Evolutionary conservation across 1,140 invertebrate genomes (phyloP).

Genomic region (Saccostrea cuccullata): DNA sequence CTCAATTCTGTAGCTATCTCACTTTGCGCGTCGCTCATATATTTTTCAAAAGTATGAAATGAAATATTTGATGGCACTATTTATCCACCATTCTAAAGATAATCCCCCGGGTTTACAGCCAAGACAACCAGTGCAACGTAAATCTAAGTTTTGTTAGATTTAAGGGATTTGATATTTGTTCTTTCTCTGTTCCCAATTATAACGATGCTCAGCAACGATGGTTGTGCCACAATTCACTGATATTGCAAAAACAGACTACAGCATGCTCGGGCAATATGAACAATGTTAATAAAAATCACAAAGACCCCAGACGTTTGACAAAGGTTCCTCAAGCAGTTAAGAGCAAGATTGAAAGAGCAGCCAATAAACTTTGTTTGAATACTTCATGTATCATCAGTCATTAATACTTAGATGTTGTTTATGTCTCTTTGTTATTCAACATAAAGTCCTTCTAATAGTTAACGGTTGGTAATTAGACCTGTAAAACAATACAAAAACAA

Average conservation of each 20-base stretch:
- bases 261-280: background rate
- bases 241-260: background rate
- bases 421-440: too few species aligned
- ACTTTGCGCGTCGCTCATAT: constrained; percentile 26
- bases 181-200: constrained; percentile 15
- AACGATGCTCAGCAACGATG: constrained; percentile 26
- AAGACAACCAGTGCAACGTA: background rate
- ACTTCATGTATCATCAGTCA: too few species aligned
- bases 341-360: too few species aligned
- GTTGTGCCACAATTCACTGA: background rate
- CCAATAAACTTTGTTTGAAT: too few species aligned
- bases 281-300: background rate
- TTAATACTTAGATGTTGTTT: too few species aligned
- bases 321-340: too few species aligned
- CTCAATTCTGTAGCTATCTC: constrained; percentile 28
- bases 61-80: constrained; percentile 36
- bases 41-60: constrained; percentile 34
- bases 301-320: background rate
- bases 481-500: too few species aligned
- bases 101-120: background rate
- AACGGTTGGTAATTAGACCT: too few species aligned
- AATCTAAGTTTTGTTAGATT: constrained; percentile 8
- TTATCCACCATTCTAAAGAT: constrained; percentile 9
- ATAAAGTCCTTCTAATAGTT: too few species aligned
- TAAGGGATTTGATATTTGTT: constrained; percentile 15